Conservation (phyloP, 1,140 invertebrate genomes). For the Choristoneura fumiferana region DNA sequence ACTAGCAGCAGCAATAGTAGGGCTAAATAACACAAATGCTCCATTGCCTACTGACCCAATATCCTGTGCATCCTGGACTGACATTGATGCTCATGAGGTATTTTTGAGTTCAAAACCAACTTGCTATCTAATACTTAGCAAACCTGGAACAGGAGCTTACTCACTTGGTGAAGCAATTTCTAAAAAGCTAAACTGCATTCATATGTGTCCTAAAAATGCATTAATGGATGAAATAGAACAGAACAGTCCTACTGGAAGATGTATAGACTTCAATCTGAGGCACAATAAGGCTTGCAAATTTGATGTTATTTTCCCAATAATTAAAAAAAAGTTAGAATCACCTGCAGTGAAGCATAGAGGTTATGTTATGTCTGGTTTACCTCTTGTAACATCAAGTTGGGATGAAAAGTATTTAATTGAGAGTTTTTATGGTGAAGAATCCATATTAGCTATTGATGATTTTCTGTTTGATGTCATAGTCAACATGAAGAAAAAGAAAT, state of each 20-base stretch:
- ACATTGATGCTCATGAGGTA: slow-evolving; percentile 70
- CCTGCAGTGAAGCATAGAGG: slow-evolving; percentile 78
- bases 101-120: slow-evolving; percentile 74
- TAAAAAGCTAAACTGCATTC: slow-evolving; percentile 77
- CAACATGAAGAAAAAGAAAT: slow-evolving; percentile 57
- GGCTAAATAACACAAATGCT: slow-evolving; percentile 54
- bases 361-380: slow-evolving; percentile 80
- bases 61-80: slow-evolving; percentile 50
- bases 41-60: slow-evolving; percentile 41
- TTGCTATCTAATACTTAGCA: slow-evolving; percentile 79
- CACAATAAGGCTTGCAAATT: slow-evolving; percentile 68
- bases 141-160: slow-evolving; percentile 76
- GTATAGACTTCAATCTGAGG: slow-evolving; percentile 77
- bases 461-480: slow-evolving; percentile 67
- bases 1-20: slow-evolving; percentile 51
- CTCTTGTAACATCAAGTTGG: slow-evolving; percentile 72
- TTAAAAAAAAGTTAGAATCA: slow-evolving; percentile 72
- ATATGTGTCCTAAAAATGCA: slow-evolving; percentile 78
- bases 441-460: slow-evolving; percentile 59
- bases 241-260: slow-evolving; percentile 69
- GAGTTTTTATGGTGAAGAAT: slow-evolving; percentile 69
- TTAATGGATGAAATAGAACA: slow-evolving; percentile 77
- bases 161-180: slow-evolving; percentile 77
- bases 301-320: slow-evolving; percentile 70
- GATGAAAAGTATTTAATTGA: slow-evolving; percentile 39